Base-by-base conservation (phyloP, 2,797 vertebrate genomes). In the Ctenosaura bakeri region DNA sequence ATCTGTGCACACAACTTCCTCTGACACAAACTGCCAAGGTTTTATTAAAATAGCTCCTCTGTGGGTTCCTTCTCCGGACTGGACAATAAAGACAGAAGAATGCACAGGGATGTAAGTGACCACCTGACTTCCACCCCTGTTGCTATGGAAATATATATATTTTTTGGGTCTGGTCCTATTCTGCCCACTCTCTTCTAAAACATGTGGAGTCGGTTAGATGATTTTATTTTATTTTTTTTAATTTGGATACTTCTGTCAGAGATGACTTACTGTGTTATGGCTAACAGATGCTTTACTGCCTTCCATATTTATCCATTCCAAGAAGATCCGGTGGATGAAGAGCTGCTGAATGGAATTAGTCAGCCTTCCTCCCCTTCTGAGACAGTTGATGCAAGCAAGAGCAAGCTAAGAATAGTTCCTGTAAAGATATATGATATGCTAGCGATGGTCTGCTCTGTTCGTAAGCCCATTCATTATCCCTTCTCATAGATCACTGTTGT, bases 271-370 rank as follows among this genome's bases (percentile, higher is more conserved):
- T 52, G 76, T 86, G 84, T 93, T 82, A 3, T 78, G 88, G 86
- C 59, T 93, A 94, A 82, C 0, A 56, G 81, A 26, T 0, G 1
- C 59, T 82, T 92, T 84, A 52, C 50, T 69, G 73, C 50, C 81
- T 64, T 91, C 74, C 90, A 83, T 85, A 85, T 90, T 91, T 81
- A 62, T 92, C 92, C 92, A 80, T 62, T 85, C 66, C 54, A 52
- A 85, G 62, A 90, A 84, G 79, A 87, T 93, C 85, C 88, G 85
- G 89, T 38, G 91, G 80, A 16, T 95, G 92, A 95, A 86, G 94
- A 93, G 91, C 50, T 38, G 90, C 81, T 88, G 90, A 64, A 78
- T 91, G 0, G 84, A 89, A 88, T 96, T 94, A 95, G 94, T 96
- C 94, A 96, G 93, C 59, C 90, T 92, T 89, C 83, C 92, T 87